Conservation (phyloP, 2,113 vertebrate genomes). For the Vulpes ferrilata region DNA sequence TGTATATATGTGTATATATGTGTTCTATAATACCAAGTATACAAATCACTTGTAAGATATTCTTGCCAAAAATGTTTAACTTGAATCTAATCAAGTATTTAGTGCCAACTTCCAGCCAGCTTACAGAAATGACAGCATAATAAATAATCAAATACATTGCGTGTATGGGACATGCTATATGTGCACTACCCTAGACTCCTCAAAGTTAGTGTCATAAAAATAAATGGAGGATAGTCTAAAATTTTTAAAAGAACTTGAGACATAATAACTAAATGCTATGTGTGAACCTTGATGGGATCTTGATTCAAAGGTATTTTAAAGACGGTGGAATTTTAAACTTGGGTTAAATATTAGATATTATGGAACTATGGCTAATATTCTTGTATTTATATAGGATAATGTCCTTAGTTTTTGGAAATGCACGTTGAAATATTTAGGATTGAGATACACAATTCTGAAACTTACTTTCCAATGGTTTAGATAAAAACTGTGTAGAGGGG, state of each 20-base stretch:
- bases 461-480: background rate
- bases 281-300: background rate
- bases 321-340: constrained; percentile 1
- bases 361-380: background rate
- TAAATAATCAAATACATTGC: background rate
- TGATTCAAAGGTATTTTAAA: constrained; percentile 23
- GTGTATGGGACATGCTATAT: background rate
- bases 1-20: no score
- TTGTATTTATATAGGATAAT: background rate
- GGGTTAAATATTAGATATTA: constrained; percentile 11
- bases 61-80: background rate
- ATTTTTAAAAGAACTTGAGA: background rate
- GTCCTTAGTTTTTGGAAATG: background rate
- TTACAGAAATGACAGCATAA: background rate
- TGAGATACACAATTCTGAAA: background rate
- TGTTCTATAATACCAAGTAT: background rate
- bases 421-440: background rate
- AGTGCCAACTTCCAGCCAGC: background rate
- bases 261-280: background rate
- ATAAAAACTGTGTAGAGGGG: background rate
- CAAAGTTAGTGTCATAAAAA: background rate
- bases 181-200: background rate
- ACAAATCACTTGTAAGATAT: background rate
- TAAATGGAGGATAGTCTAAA: background rate
- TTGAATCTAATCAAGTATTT: background rate